Base-by-base conservation (phyloP, 2,113 vertebrate genomes). In the Lophura nycthemera region DNA sequence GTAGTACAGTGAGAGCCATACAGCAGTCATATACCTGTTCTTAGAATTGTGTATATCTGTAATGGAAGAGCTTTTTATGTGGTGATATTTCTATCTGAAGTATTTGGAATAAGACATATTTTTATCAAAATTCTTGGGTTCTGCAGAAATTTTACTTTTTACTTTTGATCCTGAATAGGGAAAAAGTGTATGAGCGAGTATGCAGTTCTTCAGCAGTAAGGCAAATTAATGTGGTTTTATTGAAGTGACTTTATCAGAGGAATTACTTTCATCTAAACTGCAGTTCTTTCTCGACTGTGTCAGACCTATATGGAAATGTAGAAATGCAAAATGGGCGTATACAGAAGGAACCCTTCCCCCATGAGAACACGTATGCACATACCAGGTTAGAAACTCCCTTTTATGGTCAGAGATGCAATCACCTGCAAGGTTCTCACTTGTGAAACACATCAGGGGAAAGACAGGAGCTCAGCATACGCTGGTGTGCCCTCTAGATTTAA, bases 1-100 rank as follows among this genome's bases (percentile, higher is more conserved):
- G 65, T 5, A 60, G 10, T 48, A 48, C 16, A 45, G 21, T 21
- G 61, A 75, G 21, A n/a, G 24, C 42, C 32, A 59, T 8, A 18
- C 22, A 34, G 10, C 13, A 47, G 43, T 16, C 3, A 34, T 11
- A 20, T 24, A 73, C 25, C 6, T 80, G 3, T 20, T 92, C 16
- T 69, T 84, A 50, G 1, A 70, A 19, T 6, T 47, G 8, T 15
- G 3, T 79, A 10, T 1, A 10, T 32, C 22, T 34, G 47, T 10
- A 19, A 7, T 48, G 4, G 2, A 4, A 86, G 24, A 0, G 0
- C 1, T 47, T 80, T 72, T 52, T 57, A n/a, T 47, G 3, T 9
- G 5, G 8, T 5, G 6, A 15, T 71, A n/a, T 36, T 84, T 78
- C n/a, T 38, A 59, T 2, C 10, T 48, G 34, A 86, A 36, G 6